Evolutionary conservation across 2,888 invertebrate genomes (phyloP), one percentile per base, ranked within the genome.

Genomic region (Ectropis crepuscularia): DNA sequence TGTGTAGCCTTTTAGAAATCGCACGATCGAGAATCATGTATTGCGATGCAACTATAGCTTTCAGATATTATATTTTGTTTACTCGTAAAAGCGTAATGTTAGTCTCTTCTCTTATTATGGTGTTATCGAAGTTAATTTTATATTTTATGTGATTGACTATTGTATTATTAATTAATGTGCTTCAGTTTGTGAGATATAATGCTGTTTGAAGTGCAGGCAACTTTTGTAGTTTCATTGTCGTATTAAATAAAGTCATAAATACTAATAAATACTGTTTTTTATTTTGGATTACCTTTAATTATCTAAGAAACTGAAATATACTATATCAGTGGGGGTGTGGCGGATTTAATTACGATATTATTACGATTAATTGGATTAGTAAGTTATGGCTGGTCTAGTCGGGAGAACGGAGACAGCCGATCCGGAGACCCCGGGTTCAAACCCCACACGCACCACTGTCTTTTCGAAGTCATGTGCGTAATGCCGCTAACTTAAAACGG

Each of bases 171-270:
- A 39, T 83, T 81, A 83, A 84, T 88, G 88, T 90, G 93, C 93
- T 93, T 92, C 84, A 88, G 90, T 93, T 90, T 84, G 91, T 91
- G 87, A 87, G 86, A 85, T 89, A 85, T 87, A 87, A 86, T 87
- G 89, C 89, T 89, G 88, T 88, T 91, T 87, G 88, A 90, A 90
- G 87, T 90, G 92, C 93, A 89, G 90, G 90, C 92, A 90, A 88
- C 84, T 92, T 92, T 92, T 92, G 93, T 93, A 93, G 93, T 92
- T 93, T 93, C 93, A 93, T 93, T 92, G 92, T 93, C 93, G 92
- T 93, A 93, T 88, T 91, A 86, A 92, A 90, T 92, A 93, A 92
- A 92, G 84, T 91, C 91, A 90, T 92, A 87, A 90, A 89, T 90
- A 91, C 86, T 90, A 88, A 89, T 87, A 85, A 76, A 76, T 12